These are phyloP conservation scores for Sinelater perroti DNA, from an alignment of 2,888 invertebrate species.

Conservation along the genomic window DNA sequence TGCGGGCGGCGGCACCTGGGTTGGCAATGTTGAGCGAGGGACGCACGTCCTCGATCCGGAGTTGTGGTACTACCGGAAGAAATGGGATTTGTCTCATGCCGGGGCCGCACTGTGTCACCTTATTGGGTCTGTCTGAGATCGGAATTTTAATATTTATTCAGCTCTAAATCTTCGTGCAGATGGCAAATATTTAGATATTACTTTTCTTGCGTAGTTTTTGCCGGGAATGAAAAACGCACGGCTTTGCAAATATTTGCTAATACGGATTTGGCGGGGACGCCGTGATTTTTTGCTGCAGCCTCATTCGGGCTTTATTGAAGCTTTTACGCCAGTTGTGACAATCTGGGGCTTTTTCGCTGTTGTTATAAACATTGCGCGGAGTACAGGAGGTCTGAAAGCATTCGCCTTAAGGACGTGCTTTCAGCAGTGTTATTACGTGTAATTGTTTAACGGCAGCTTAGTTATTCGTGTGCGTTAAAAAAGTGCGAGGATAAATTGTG, in stretches of 20 bases:
- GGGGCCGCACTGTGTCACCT: conserved; percentile 29
- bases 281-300: too few relatives aligned
- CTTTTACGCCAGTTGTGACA: too few relatives aligned
- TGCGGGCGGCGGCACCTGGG: conserved; percentile 1
- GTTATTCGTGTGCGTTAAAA: too few relatives aligned
- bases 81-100: conserved; percentile 35
- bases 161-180: conserved; percentile 27
- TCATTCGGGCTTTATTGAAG: too few relatives aligned
- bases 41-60: conserved; percentile 28
- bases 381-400: too few relatives aligned
- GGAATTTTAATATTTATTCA: conserved; percentile 39
- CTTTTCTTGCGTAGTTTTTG: conserved; percentile 22
- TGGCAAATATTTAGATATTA: conserved; percentile 29
- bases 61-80: conserved; percentile 32
- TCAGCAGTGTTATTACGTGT: too few relatives aligned
- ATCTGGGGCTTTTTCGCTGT: too few relatives aligned
- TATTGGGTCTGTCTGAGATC: conserved; percentile 35
- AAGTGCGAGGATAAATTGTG: too few relatives aligned
- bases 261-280: neutral
- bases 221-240: conserved; percentile 17
- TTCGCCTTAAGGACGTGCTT: too few relatives aligned
- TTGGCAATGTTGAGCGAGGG: conserved; percentile 30
- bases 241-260: conserved; percentile 11
- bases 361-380: too few relatives aligned
- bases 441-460: too few relatives aligned